Evolutionary conservation across 2,797 vertebrate species (phyloP).

Genomic region (Columba guinea): DNA sequence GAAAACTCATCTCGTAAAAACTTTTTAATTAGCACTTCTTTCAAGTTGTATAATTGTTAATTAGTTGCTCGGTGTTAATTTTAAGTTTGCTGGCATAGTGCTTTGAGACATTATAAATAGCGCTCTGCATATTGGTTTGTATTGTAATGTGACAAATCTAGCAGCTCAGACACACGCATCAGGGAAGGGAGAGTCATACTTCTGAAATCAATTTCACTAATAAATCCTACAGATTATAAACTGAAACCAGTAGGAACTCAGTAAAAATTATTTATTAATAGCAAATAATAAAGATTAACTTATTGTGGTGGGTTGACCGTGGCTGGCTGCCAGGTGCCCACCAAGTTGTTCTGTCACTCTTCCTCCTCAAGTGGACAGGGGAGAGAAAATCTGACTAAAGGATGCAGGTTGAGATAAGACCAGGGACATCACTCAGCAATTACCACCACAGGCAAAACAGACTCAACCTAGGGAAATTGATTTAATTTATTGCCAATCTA

Average conservation of each 20-base stretch:
- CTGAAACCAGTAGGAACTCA: background rate
- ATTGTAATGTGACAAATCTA: background rate
- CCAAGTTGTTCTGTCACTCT: background rate
- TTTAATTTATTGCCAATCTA: background rate
- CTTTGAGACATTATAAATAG: conserved; percentile 26
- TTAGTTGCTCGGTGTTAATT: conserved; percentile 52
- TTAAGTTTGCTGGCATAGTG: conserved; percentile 24
- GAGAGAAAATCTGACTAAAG: background rate
- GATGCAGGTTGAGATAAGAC: background rate
- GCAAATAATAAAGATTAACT: background rate
- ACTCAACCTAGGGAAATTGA: background rate
- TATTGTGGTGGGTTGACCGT: background rate
- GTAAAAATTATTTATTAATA: background rate
- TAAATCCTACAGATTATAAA: background rate
- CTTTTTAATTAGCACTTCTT: conserved; percentile 63
- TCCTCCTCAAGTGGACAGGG: background rate
- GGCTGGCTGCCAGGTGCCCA: background rate
- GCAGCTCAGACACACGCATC: background rate
- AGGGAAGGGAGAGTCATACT: background rate
- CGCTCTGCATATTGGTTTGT: background rate
- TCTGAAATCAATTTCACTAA: background rate
- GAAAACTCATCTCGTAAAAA: conserved; percentile 36
- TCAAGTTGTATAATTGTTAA: conserved; percentile 47
- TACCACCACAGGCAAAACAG: fast-evolving
- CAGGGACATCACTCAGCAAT: background rate